Conservation (phyloP, 1,140 invertebrate species). For the Sarcophaga bullata region DNA sequence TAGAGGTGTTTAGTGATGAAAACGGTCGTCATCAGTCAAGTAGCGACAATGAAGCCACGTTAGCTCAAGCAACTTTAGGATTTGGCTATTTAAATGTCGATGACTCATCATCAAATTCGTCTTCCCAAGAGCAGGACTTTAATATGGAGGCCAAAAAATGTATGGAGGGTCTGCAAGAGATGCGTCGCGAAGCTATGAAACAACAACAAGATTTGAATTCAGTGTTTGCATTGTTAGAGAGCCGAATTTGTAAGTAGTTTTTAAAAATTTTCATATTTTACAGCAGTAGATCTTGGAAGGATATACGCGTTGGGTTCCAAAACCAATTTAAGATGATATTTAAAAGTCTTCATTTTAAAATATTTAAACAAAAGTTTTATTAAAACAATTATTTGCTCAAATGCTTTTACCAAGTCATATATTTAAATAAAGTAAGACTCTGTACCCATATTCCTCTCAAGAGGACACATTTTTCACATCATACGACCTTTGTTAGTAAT, state of each 20-base stretch:
- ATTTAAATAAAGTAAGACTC: too few relatives aligned
- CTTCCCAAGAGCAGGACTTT: conserved; percentile 66
- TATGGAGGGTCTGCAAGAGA: conserved; percentile 71
- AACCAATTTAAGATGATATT: too few relatives aligned
- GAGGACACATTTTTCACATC: too few relatives aligned
- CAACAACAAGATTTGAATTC: conserved; percentile 74
- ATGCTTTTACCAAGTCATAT: too few relatives aligned
- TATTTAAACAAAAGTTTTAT: too few relatives aligned
- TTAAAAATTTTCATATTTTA: not conserved
- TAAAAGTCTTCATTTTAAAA: too few relatives aligned
- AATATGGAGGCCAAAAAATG: conserved; percentile 74
- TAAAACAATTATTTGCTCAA: too few relatives aligned
- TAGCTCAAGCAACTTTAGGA: conserved; percentile 71
- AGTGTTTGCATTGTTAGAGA: conserved; percentile 59
- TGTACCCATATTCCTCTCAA: too few relatives aligned
- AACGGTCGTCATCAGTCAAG: conserved; percentile 68
- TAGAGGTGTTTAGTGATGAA: conserved; percentile 62
- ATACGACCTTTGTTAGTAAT: too few relatives aligned
- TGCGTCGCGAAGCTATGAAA: conserved; percentile 72
- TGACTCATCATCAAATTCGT: conserved; percentile 48
- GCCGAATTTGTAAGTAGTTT: conserved; percentile 51
- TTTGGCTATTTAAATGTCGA: conserved; percentile 73
- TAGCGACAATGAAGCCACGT: conserved; percentile 73
- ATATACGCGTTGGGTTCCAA: too few relatives aligned
- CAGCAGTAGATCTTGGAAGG: too few relatives aligned